Conservation (phyloP, 2,888 invertebrate genomes). For the Drosophila algonquin region DNA sequence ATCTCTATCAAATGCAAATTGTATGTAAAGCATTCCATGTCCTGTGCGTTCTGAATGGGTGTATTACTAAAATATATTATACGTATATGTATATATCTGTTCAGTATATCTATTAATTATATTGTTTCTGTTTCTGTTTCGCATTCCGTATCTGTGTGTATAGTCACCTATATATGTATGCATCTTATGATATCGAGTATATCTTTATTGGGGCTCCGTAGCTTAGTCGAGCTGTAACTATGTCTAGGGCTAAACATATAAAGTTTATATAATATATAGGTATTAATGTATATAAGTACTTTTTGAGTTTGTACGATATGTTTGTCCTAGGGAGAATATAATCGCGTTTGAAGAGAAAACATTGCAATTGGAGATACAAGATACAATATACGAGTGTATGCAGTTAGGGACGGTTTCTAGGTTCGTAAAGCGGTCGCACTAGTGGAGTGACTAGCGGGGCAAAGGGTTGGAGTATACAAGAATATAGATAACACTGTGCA, state of each 20-base stretch:
- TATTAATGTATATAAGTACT: slow-evolving; percentile 55
- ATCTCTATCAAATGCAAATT: slow-evolving; percentile 74
- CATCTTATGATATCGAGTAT: slow-evolving; percentile 38
- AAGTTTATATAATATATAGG: slow-evolving; percentile 44
- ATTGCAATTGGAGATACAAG: slow-evolving; percentile 49
- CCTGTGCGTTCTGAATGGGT: slow-evolving; percentile 68
- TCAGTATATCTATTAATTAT: slow-evolving; percentile 24
- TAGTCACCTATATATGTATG: slow-evolving; percentile 11
- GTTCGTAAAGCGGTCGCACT: slow-evolving; percentile 75
- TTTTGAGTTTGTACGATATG: slow-evolving; percentile 82
- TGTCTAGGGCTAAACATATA: slow-evolving; percentile 43
- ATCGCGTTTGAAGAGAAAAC: slow-evolving; percentile 43
- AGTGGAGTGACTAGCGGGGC: slow-evolving; percentile 68
- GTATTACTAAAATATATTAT: slow-evolving; percentile 67
- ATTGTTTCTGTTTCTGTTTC: slow-evolving; percentile 24
- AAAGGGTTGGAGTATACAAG: slow-evolving; percentile 67
- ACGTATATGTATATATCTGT: slow-evolving; percentile 9
- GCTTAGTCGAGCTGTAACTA: slow-evolving; percentile 20
- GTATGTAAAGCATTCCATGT: slow-evolving; percentile 71
- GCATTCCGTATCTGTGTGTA: slow-evolving; percentile 17
- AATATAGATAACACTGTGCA: slow-evolving; percentile 57
- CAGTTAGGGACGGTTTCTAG: slow-evolving; percentile 75
- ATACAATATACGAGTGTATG: slow-evolving; percentile 48
- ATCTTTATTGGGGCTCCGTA: slow-evolving; percentile 44
- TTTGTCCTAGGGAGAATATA: slow-evolving; percentile 78